phyloP scores from a whole-genome alignment of 1,140 invertebrate species.

The Metaphire vulgaris region DNA sequence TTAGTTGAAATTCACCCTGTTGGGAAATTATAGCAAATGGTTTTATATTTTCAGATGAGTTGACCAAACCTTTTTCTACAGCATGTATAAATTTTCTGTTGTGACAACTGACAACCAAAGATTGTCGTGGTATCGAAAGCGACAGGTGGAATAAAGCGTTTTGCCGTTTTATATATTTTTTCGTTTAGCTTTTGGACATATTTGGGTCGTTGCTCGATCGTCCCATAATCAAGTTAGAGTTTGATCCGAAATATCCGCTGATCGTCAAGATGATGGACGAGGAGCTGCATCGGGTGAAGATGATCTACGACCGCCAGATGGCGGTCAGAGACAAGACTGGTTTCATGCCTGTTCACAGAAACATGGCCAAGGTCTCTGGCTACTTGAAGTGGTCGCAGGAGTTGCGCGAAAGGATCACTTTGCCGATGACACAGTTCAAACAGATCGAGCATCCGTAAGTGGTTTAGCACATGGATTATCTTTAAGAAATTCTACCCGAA shows the following conservation, averaged over 20 bases:
- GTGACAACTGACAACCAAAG: neutral
- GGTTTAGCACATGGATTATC: neutral
- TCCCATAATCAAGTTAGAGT: slow-evolving; percentile 76
- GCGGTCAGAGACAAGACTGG: slow-evolving; percentile 35
- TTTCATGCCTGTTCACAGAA: slow-evolving; percentile 60
- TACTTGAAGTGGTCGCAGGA: slow-evolving; percentile 72
- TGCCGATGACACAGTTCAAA: slow-evolving; percentile 58
- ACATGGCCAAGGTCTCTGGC: slow-evolving; percentile 74
- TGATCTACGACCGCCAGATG: slow-evolving; percentile 49
- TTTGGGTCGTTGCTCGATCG: slow-evolving; percentile 77
- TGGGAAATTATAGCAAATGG: neutral
- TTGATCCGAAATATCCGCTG: slow-evolving; percentile 71
- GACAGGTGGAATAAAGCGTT: neutral
- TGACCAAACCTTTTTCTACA: neutral
- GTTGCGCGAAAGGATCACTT: slow-evolving; percentile 65
- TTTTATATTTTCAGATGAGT: neutral
- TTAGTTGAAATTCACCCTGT: neutral
- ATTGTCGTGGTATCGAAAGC: neutral
- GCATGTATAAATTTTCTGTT: neutral
- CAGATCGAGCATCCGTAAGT: slow-evolving; percentile 48
- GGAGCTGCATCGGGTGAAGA: slow-evolving; percentile 60
- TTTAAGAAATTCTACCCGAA: neutral
- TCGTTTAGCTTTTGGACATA: slow-evolving; percentile 72
- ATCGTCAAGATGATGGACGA: slow-evolving; percentile 70
- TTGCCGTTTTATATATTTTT: slow-evolving; percentile 6